Percentiles rank a stretch among this genome's conserved stretches.
These are phyloP conservation scores for Scomber japonicus DNA, from an alignment of 2,113 vertebrate species.

Conservation along the genomic window DNA sequence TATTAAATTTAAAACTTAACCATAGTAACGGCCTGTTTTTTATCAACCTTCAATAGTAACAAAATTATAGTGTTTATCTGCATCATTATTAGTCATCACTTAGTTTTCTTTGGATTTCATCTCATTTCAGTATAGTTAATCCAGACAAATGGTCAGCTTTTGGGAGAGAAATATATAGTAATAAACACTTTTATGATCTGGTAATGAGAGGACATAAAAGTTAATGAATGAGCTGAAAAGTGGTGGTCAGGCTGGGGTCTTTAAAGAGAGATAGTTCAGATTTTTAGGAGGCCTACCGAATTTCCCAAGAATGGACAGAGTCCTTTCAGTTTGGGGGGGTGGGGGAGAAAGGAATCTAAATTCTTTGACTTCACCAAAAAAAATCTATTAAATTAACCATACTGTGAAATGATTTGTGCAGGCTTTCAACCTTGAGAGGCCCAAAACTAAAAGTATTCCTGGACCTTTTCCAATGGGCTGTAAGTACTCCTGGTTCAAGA, in stretches of 20 bases:
- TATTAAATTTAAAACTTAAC: neutral
- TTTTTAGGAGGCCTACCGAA: conserved; percentile 7
- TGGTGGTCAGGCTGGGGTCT: conserved; percentile 21
- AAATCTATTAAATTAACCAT: conserved; percentile 1
- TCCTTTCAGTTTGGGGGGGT: neutral
- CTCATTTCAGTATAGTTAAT: neutral
- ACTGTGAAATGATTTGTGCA: neutral
- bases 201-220: conserved; percentile 54
- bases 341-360: neutral
- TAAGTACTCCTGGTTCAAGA: neutral
- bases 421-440: too few species aligned
- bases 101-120: conserved; percentile 26
- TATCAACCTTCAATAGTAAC: conserved; percentile 3
- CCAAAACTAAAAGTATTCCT: neutral
- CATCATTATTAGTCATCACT: conserved; percentile 15
- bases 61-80: conserved; percentile 41
- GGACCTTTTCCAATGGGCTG: conserved; percentile 13
- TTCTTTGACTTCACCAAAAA: neutral
- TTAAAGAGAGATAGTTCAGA: conserved; percentile 12
- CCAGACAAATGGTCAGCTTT: conserved; percentile 45
- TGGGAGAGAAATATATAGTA: conserved; percentile 20
- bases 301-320: neutral
- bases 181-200: conserved; percentile 64
- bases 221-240: conserved; percentile 52
- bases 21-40: neutral